These are phyloP conservation scores for Myopa tessellatipennis DNA, from an alignment of 2,888 invertebrate genomes.

Conservation along the genomic window DNA sequence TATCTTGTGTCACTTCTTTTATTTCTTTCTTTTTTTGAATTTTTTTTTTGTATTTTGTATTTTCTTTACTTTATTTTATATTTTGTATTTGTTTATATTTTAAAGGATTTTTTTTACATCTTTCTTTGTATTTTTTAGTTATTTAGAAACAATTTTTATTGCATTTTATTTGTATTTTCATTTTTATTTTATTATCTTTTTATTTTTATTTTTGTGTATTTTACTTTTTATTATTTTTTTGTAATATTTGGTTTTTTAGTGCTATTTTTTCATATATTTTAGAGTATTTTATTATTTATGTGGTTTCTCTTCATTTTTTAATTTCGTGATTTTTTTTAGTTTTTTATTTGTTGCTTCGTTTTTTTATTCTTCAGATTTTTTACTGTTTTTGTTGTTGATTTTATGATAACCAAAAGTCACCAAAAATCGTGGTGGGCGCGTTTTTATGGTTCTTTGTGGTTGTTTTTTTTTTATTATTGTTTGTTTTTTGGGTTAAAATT, in stretches of 20 bases:
- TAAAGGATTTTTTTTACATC: not conserved
- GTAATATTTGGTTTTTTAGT: not conserved
- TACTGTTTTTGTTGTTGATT: not conserved
- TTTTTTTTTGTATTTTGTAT: too few relatives aligned
- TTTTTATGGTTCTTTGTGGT: not conserved
- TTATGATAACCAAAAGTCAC: too few relatives aligned
- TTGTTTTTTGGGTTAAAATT: too few relatives aligned
- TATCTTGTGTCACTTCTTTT: too few relatives aligned
- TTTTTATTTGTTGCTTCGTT: not conserved
- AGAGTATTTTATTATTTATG: not conserved
- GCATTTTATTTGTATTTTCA: not conserved
- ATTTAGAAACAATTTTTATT: not conserved
- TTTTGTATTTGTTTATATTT: not conserved
- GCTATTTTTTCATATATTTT: not conserved
- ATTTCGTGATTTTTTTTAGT: not conserved
- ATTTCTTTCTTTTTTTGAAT: too few relatives aligned
- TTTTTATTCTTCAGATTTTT: not conserved
- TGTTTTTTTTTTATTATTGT: not conserved
- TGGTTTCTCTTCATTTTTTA: not conserved
- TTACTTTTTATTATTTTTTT: not conserved
- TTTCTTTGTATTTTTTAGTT: not conserved
- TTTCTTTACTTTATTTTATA: too few relatives aligned
- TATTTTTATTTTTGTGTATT: not conserved
- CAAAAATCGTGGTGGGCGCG: too few relatives aligned
- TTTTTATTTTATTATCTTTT: not conserved